A percentile compares a stretch with the other conserved stretches of the same genome.
These are phyloP conservation scores for Alcedo quadribrachys DNA, from an alignment of 2,797 vertebrate genomes.

Conservation along the genomic window DNA sequence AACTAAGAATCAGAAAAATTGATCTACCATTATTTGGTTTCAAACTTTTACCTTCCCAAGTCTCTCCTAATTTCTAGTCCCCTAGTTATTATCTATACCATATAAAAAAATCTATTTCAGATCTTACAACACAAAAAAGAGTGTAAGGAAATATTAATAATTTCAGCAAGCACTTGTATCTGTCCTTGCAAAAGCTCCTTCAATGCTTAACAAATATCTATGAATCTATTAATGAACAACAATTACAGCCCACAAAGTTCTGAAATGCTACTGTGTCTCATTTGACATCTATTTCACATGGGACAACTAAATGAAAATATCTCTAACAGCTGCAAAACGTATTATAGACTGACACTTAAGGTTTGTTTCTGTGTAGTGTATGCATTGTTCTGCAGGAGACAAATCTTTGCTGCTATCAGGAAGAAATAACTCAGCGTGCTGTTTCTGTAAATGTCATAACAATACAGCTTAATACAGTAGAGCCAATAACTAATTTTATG, in stretches of 20 bases:
- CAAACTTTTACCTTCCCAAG: neutral
- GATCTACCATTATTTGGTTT: neutral
- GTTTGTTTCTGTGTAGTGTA: neutral
- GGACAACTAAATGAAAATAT: neutral
- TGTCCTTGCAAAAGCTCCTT: neutral
- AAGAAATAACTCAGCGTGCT: neutral
- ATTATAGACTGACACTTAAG: neutral
- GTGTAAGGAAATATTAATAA: neutral
- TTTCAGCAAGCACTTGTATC: neutral
- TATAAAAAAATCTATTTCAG: neutral
- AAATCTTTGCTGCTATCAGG: neutral
- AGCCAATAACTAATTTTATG: neutral
- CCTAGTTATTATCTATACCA: neutral
- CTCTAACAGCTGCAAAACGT: neutral
- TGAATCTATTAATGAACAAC: neutral
- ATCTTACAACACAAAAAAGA: neutral
- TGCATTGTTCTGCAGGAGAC: neutral
- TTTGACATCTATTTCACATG: neutral
- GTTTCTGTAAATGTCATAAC: neutral
- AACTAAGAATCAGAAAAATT: neutral
- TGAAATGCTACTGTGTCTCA: neutral
- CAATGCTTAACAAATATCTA: neutral
- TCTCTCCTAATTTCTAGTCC: neutral
- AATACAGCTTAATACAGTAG: neutral
- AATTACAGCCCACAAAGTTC: neutral